A percentile compares a stretch with the other conserved stretches of the same genome.
Conservation (phyloP, 2,113 vertebrate genomes). For the Chloebia gouldiae region DNA sequence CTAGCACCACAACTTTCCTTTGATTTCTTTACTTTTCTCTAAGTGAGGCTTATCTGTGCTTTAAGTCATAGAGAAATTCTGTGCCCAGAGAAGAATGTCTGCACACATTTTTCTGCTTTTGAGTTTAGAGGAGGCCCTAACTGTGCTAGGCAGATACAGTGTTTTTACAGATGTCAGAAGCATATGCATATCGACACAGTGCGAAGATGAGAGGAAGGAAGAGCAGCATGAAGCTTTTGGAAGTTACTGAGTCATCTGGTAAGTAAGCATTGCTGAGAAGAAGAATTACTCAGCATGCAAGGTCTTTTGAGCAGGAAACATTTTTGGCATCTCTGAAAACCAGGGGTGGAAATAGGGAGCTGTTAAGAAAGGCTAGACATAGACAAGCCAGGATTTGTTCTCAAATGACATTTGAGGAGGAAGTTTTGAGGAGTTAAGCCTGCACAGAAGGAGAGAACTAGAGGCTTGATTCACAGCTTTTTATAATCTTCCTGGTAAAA, state of each 20-base stretch:
- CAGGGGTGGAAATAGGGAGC: background rate
- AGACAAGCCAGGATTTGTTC: slow-evolving; percentile 14
- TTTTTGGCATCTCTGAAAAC: slow-evolving; percentile 15
- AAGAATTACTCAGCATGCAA: background rate
- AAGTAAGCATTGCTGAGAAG: slow-evolving; percentile 4
- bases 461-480: background rate
- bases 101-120: background rate
- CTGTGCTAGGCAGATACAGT: background rate
- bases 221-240: slow-evolving; percentile 32
- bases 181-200: background rate
- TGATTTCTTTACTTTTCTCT: background rate
- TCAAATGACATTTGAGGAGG: background rate
- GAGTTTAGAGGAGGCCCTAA: background rate
- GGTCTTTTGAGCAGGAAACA: background rate
- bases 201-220: slow-evolving; percentile 33
- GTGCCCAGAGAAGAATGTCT: background rate
- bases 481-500: background rate
- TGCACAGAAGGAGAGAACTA: background rate
- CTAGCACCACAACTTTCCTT: background rate
- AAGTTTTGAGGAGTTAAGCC: background rate
- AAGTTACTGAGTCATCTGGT: slow-evolving; percentile 45
- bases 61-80: background rate
- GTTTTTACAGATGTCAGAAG: slow-evolving; percentile 44
- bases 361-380: background rate
- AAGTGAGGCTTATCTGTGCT: background rate